Base-by-base conservation (phyloP, 2,888 invertebrate species). In the Hymenopus coronatus region DNA sequence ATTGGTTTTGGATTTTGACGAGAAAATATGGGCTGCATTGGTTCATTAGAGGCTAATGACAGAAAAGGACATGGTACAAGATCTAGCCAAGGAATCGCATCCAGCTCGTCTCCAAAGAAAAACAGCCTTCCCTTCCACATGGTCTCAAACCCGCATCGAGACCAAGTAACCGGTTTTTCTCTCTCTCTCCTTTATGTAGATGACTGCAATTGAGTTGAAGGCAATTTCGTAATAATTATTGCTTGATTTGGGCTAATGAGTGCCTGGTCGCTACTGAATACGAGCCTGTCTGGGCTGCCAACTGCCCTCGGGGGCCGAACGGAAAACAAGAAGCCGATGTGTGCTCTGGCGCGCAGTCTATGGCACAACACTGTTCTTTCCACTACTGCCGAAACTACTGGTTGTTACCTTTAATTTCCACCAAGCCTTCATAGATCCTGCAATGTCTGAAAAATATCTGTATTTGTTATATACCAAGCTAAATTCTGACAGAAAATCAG, bases 241-340 rank as follows among this genome's bases (percentile, higher is more conserved):
- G 46, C 85, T 85, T 85, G 54, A 85, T 85, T 85, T 85, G 54
- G 85, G 54, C 85, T 85, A 85, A 85, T 85, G 85, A 85, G 85
- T 85, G 27, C 46, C 85, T 85, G 85, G 54, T 28, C 28, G 85
- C 85, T 85, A 85, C 85, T 85, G 54, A 85, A 85, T 85, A 27
- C n/a, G 54, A 70, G 54, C 54, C 54, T 70, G 54, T 70, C 54
- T 70, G 54, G 54, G 25, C 54, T 70, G 54, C 20, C 54, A 70
- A 70, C 54, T 70, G 54, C 54, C 54, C 54, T 70, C 54, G 20
- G 54, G 54, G 54, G 54, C 54, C 54, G 54, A 70, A 70, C 8
- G 54, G 54, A 25, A 70, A 70, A 70, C 54, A 70, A 70, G 54
- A 70, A 70, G 40, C 40, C 40, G 54, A 15, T 15, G 54, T 70